phyloP scores from a whole-genome alignment of 2,113 vertebrate species.

The Patagioenas fasciata region DNA sequence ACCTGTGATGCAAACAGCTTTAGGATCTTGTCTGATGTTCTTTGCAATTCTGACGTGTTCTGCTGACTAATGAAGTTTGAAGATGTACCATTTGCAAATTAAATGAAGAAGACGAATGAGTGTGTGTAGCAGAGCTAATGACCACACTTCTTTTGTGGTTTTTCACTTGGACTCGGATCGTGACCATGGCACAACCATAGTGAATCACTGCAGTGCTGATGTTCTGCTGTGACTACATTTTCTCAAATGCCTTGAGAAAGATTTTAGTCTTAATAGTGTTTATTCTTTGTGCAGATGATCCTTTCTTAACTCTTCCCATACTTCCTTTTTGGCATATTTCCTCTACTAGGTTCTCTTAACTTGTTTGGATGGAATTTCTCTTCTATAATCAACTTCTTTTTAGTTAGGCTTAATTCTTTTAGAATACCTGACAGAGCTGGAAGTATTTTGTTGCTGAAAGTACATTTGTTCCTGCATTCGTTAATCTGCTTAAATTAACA shows the following conservation, averaged over 20 bases:
- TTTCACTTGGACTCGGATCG: neutral
- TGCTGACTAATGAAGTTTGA: neutral
- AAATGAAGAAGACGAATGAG: neutral
- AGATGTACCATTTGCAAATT: neutral
- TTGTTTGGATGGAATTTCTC: neutral
- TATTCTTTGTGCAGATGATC: neutral
- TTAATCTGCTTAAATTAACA: neutral
- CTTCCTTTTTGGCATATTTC: neutral
- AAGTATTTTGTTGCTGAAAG: neutral
- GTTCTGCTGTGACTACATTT: slow-evolving; percentile 30
- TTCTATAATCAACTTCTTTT: neutral
- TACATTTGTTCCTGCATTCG: neutral
- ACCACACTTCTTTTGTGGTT: neutral
- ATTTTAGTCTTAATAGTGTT: neutral
- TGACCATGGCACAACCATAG: slow-evolving; percentile 64
- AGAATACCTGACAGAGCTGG: neutral
- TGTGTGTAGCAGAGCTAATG: neutral
- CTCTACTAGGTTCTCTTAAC: neutral
- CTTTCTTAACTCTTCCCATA: neutral
- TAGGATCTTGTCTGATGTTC: neutral
- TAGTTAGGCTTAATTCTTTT: neutral
- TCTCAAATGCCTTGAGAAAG: neutral
- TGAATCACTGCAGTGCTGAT: slow-evolving; percentile 36
- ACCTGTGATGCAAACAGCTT: neutral
- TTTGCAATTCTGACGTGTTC: neutral